Evolutionary conservation across 2,888 invertebrate species (phyloP), one percentile per base, ranked within the genome.

Genomic region (Tridacna crocea): DNA sequence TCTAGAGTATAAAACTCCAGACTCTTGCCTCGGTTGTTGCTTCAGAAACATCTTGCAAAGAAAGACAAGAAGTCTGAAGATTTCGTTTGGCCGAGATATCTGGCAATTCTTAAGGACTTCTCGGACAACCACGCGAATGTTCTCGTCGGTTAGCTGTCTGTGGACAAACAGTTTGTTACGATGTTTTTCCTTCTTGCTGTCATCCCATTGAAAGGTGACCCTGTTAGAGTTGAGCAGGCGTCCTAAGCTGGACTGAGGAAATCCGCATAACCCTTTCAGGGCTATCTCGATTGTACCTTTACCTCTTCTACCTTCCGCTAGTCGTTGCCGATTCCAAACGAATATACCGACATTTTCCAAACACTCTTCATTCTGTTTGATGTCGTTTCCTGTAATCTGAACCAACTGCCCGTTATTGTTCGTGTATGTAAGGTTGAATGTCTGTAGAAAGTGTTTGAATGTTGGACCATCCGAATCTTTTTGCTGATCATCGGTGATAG

Each of bases 121-220:
- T 24, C 24, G 10, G 17, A 72, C 72, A 58, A 58, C 72, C 19
- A 58, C 36, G 1, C 19, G 55, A n/a, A 72, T 72, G 36, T 72
- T 72, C 13, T 27, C 19, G 26, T 72, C 36, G 6, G 58, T 72
- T 0, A 72, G 26, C 26, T 58, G 13, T 58, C 27, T 24, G 15
- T 58, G 26, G 26, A 27, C 36, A 58, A 72, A 72, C 4, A 72
- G 27, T 12, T 72, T 72, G 26, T 58, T 6, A 17, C 36, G 47
- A 26, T 72, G 70, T 19, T 55, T 72, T 19, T 17, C 26, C n/a
- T n/a, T 55, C 0, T 11, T 22, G 24, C n/a, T 26, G n/a, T 26
- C 36, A 27, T 72, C 27, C 58, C 58, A 36, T n/a, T n/a, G 72
- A 1, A 72, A 26, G 13, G 15, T 27, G 27, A 72, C 72, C 3